Evolutionary conservation across 2,888 invertebrate genomes (phyloP).

Genomic region (Tipula vernalis): DNA sequence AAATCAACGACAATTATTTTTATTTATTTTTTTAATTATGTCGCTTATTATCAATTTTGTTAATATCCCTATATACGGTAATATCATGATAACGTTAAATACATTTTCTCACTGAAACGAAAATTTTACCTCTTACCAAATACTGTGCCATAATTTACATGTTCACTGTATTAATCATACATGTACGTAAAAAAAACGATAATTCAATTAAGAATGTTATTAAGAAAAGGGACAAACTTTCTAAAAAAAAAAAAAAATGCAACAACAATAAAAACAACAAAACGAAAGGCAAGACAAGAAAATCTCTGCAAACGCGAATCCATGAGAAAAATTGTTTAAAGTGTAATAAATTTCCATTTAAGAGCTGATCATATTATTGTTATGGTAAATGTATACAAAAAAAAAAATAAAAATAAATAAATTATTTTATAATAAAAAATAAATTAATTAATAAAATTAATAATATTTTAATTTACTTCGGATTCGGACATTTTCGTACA

Average conservation of each 20-base stretch:
- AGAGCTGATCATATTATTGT: not conserved
- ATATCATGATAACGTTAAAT: not conserved
- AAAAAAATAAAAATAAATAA: no score
- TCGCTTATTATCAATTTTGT: no score
- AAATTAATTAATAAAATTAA: not conserved
- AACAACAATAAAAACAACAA: not conserved
- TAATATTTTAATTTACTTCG: not conserved
- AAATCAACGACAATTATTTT: not conserved
- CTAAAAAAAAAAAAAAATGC: not conserved
- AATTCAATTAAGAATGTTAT: not conserved
- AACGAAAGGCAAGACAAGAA: not conserved
- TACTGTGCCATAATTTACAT: not conserved
- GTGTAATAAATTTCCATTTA: not conserved
- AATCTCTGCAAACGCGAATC: not conserved
- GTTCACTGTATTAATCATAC: not conserved
- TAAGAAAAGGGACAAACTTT: not conserved
- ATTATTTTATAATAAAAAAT: not conserved
- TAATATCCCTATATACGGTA: not conserved
- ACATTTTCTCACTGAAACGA: not conserved
- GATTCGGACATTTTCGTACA: not conserved
- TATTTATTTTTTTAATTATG: not conserved
- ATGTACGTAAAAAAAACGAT: not conserved
- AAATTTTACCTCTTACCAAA: not conserved
- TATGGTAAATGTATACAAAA: not conserved
- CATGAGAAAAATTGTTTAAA: not conserved